These are phyloP conservation scores for Burhinus bistriatus DNA, from an alignment of 2,113 vertebrate species.

Conservation along the genomic window DNA sequence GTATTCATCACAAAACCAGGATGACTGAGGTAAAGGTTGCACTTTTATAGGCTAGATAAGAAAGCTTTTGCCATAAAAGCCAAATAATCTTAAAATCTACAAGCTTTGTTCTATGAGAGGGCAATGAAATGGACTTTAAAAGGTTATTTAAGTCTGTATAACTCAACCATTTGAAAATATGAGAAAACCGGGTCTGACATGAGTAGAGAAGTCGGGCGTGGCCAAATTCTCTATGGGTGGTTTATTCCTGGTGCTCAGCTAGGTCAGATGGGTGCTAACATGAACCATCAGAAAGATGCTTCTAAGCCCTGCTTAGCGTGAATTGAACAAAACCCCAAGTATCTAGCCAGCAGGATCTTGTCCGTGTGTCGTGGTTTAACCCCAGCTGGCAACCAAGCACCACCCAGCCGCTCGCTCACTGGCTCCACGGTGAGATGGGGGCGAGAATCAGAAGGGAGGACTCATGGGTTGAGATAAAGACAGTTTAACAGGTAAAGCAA, in stretches of 20 bases:
- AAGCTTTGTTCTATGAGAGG: background rate
- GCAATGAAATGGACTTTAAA: background rate
- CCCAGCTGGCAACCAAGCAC: background rate
- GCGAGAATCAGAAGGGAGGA: background rate
- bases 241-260: background rate
- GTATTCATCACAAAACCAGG: background rate
- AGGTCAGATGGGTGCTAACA: background rate
- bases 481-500: background rate
- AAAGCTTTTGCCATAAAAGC: background rate
- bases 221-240: background rate
- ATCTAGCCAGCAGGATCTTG: background rate
- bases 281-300: background rate
- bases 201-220: background rate
- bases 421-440: background rate
- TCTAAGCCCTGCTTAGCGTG: background rate
- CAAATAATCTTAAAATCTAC: background rate
- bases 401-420: background rate
- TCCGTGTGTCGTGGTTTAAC: background rate
- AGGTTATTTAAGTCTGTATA: background rate
- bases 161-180: background rate
- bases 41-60: background rate
- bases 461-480: background rate
- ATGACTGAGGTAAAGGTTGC: background rate
- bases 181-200: background rate
- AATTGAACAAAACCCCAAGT: background rate